Evolutionary conservation across 2,797 vertebrate species (phyloP), one percentile per base, ranked within the genome.

Genomic region (Gymnothorax javanicus): DNA sequence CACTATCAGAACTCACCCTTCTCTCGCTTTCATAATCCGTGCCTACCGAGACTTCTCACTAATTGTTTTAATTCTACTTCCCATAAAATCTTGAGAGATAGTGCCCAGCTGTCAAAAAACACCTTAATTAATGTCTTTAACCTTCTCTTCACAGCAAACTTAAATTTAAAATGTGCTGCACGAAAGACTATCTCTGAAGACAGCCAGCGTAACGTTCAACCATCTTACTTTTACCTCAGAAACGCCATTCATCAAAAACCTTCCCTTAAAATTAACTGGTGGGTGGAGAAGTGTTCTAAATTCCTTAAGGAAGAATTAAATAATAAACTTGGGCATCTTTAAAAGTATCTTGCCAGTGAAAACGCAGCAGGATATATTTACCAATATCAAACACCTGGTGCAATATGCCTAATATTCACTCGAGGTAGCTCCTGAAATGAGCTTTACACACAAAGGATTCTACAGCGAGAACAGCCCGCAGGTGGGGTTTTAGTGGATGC

Each of bases 1-100:
- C 90, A 94, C 82, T 91, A 91, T 91, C 93, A 92, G 92, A 93
- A 94, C 62, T 17, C 62, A 64, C 15, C 1, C 8, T 4, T 27
- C 33, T 71, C 33, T 33, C 67, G 69, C 33, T 43, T 27, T 33
- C 69, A 33, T 71, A 6, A 23, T 67, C 62, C 15, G 20, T 62
- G 15, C 62, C 20, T 43, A 2, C 33, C 1, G 33, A 62, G 58
- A 62, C 60, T n/a, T 67, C 6, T n/a, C n/a, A n/a, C 62, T n/a
- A 67, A 20, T 23, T 59, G 9, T 59, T 43, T 43, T 43, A 43
- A 43, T 43, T 43, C 33, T 43, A 43, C 33, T 43, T 43, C 33
- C 33, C 33, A 43, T 43, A 43, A 59, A 9, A 59, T 67, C 62
- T 5, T n/a, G 23, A n/a, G 62, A 23, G n/a, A 20, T 20, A 20